A percentile compares a stretch with the other conserved stretches of the same genome.
These are phyloP conservation scores for Lota lota DNA, from an alignment of 2,113 vertebrate species.

Conservation along the genomic window DNA sequence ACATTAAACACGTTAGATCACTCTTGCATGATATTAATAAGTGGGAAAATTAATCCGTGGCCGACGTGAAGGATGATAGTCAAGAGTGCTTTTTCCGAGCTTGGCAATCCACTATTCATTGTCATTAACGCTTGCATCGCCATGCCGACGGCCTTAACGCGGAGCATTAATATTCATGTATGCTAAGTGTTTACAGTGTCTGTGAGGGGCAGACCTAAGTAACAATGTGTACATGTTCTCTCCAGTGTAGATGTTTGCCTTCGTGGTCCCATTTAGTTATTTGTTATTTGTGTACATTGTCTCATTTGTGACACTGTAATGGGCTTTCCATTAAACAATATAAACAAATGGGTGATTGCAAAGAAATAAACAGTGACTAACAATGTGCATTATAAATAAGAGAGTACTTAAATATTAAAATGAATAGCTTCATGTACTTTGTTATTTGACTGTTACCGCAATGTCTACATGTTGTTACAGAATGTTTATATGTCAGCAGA, in stretches of 20 bases:
- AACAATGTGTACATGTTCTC: slow-evolving; percentile 50
- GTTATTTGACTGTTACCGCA: no score
- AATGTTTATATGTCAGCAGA: no score
- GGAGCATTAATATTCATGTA: slow-evolving; percentile 77
- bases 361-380: no score
- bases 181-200: slow-evolving; percentile 70
- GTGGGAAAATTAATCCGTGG: slow-evolving; percentile 56
- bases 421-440: no score
- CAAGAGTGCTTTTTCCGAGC: slow-evolving; percentile 63
- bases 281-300: background rate
- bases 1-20: slow-evolving; percentile 75
- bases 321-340: background rate
- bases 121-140: slow-evolving; percentile 74
- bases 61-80: slow-evolving; percentile 77
- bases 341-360: no score
- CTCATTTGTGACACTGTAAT: background rate
- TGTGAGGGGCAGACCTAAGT: slow-evolving; percentile 55
- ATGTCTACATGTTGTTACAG: no score
- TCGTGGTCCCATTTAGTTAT: background rate
- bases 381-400: no score
- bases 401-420: no score
- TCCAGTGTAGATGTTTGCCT: slow-evolving; percentile 29
- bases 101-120: slow-evolving; percentile 73
- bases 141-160: slow-evolving; percentile 61
- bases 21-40: slow-evolving; percentile 76